Evolutionary conservation across 2,888 invertebrate genomes (phyloP).

Genomic region (Conops quadrifasciatus): DNA sequence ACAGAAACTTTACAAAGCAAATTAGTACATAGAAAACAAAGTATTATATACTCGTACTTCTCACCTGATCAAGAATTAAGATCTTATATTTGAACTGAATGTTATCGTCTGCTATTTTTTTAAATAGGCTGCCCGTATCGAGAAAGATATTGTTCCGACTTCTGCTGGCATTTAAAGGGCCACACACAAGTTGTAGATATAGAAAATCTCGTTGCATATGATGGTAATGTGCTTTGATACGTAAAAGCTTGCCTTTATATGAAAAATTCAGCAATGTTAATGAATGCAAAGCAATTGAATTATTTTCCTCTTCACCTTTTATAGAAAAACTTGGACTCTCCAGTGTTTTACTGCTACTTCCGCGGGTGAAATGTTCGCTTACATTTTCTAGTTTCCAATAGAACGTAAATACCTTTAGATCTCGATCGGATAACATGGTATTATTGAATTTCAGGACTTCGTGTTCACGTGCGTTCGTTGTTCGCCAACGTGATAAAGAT

Average conservation of each 20-base stretch:
- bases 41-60: not conserved
- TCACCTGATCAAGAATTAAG: conserved; percentile 60
- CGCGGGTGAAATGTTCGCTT: conserved; percentile 51
- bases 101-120: conserved; percentile 54
- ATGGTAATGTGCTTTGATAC: conserved; percentile 59
- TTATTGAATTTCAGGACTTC: conserved; percentile 55
- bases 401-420: conserved; percentile 61
- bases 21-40: not conserved
- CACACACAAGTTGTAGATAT: conserved; percentile 56
- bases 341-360: conserved; percentile 42
- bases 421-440: conserved; percentile 53
- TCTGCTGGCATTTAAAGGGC: conserved; percentile 36
- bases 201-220: conserved; percentile 64
- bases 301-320: conserved; percentile 51
- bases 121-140: conserved; percentile 60
- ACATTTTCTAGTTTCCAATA: conserved; percentile 65
- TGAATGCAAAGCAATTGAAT: not conserved
- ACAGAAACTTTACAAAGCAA: not conserved
- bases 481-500: conserved; percentile 5
- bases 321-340: conserved; percentile 59
- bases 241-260: conserved; percentile 57
- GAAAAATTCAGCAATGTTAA: conserved; percentile 7
- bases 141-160: conserved; percentile 56
- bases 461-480: conserved; percentile 42
- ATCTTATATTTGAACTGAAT: conserved; percentile 60